Conservation (phyloP, 2,888 invertebrate genomes). For the Trichopoda pennipes region DNA sequence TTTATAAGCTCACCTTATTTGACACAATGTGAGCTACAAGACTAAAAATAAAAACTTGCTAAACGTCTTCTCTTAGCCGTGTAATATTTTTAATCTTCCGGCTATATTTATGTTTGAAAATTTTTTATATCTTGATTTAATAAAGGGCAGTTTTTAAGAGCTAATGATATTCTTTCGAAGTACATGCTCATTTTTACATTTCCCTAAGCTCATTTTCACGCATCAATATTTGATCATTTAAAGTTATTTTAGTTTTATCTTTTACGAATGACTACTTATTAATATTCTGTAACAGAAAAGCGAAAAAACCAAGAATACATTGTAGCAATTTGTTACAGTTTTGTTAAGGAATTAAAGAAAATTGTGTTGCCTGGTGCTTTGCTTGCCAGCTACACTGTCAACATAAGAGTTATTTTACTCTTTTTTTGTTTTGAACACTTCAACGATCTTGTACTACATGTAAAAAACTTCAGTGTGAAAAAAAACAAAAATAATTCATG, state of each 20-base stretch:
- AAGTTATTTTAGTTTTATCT: conserved; percentile 28
- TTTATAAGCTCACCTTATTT: no score
- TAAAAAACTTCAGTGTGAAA: neutral
- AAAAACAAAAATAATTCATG: conserved; percentile 26
- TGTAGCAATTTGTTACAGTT: conserved; percentile 41
- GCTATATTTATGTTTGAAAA: no score
- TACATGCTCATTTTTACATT: neutral
- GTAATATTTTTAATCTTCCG: no score
- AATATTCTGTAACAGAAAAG: conserved; percentile 38
- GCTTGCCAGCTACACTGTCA: conserved; percentile 57
- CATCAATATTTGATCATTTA: conserved; percentile 5
- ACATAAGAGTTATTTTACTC: conserved; percentile 40
- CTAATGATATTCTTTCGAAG: no score
- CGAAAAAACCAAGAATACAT: neutral
- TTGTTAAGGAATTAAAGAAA: neutral
- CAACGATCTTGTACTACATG: neutral
- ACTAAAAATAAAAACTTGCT: no score
- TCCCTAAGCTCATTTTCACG: neutral
- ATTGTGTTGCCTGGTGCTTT: conserved; percentile 3
- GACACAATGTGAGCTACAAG: no score
- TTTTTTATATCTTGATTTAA: no score
- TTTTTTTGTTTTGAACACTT: conserved; percentile 11
- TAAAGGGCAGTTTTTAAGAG: no score
- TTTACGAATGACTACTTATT: conserved; percentile 44
- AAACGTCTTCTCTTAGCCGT: no score